Conservation (phyloP, 2,888 invertebrate genomes). For the Pseudococcus jackbeardsleyi region DNA sequence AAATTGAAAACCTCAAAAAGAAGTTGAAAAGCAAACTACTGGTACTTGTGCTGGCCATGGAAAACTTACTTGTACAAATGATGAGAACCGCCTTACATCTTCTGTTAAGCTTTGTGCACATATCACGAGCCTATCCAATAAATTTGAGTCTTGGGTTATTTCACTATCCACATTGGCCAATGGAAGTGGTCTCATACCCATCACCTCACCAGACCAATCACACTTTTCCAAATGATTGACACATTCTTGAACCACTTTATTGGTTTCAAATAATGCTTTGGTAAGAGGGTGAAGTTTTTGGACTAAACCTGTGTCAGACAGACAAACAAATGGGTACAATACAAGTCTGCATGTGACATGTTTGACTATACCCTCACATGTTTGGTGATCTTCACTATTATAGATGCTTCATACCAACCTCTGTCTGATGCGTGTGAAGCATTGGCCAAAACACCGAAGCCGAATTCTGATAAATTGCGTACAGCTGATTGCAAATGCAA, state of each 20-base stretch:
- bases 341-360: too few species aligned
- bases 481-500: conserved; percentile 83
- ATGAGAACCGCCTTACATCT: conserved; percentile 89
- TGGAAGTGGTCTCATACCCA: conserved; percentile 72
- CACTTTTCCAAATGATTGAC: conserved; percentile 81
- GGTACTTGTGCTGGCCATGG: conserved; percentile 67
- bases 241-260: conserved; percentile 83
- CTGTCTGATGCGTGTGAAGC: conserved; percentile 86
- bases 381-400: too few species aligned
- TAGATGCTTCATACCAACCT: conserved; percentile 74
- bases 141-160: conserved; percentile 73
- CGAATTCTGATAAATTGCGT: conserved; percentile 89
- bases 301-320: conserved; percentile 69
- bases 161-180: conserved; percentile 20
- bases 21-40: too few species aligned
- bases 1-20: too few species aligned
- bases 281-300: conserved; percentile 84
- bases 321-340: too few species aligned
- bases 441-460: conserved; percentile 89
- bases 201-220: conserved; percentile 82
- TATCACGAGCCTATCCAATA: conserved; percentile 88
- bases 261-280: conserved; percentile 83
- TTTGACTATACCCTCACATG: too few species aligned
- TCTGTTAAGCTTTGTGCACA: conserved; percentile 89
- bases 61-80: conserved; percentile 81